A percentile compares a stretch with the other conserved stretches of the same genome.
These are phyloP conservation scores for Mionectes macconnelli DNA, from an alignment of 2,113 vertebrate species.

Conservation along the genomic window DNA sequence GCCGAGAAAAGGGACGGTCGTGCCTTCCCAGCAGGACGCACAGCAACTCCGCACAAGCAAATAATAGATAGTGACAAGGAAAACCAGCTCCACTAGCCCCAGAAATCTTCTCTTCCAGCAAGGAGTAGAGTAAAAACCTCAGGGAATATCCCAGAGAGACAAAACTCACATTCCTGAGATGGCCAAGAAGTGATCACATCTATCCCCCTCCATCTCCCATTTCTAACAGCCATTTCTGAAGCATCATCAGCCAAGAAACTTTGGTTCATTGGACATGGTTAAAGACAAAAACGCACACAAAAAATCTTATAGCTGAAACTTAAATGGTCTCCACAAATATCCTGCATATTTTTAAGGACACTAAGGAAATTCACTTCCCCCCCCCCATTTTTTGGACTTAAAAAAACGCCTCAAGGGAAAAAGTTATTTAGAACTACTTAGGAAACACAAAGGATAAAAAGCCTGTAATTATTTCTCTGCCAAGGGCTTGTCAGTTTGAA, in stretches of 20 bases:
- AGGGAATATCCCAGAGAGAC: not conserved
- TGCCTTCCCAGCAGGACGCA: not conserved
- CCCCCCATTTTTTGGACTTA: not conserved
- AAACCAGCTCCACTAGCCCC: not conserved
- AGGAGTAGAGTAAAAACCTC: not conserved
- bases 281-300: not conserved
- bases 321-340: not conserved
- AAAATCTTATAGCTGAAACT: not conserved
- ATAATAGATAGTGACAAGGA: not conserved
- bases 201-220: not conserved
- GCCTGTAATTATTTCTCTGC: slow-evolving; percentile 63
- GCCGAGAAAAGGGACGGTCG: not conserved
- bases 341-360: slow-evolving; percentile 29
- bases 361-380: slow-evolving; percentile 1
- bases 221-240: slow-evolving; percentile 23
- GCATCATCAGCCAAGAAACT: slow-evolving; percentile 26
- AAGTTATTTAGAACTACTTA: slow-evolving; percentile 59
- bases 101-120: not conserved
- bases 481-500: slow-evolving; percentile 65
- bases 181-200: slow-evolving; percentile 26
- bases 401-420: slow-evolving; percentile 11
- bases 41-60: not conserved
- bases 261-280: not conserved
- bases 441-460: slow-evolving; percentile 53
- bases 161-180: slow-evolving; percentile 19